phyloP scores from a whole-genome alignment of 2,113 vertebrate genomes.

The Numenius arquata region DNA sequence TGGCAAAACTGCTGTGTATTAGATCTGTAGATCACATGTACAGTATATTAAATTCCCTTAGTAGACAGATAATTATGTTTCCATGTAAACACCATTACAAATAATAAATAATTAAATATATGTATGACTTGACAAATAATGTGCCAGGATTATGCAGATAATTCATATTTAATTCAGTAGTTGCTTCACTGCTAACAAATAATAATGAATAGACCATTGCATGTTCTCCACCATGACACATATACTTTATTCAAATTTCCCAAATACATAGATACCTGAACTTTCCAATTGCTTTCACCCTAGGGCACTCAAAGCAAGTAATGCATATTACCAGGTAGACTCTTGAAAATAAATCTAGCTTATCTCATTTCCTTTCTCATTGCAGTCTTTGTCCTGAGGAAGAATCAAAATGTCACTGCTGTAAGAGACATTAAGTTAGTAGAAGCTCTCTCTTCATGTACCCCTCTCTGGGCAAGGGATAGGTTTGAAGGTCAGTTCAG shows the following conservation, averaged over 20 bases:
- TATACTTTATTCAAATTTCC: slow-evolving; percentile 15
- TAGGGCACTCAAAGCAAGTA: not conserved
- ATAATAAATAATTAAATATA: slow-evolving; percentile 43
- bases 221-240: not conserved
- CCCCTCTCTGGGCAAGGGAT: slow-evolving; percentile 71
- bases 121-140: not conserved
- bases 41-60: not conserved
- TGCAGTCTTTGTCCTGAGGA: slow-evolving; percentile 12
- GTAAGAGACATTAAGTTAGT: not conserved
- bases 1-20: not conserved
- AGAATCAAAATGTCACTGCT: slow-evolving; percentile 23
- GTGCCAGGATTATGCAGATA: slow-evolving; percentile 11
- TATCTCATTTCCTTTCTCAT: not conserved
- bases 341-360: slow-evolving; percentile 6
- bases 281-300: slow-evolving; percentile 17
- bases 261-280: not conserved
- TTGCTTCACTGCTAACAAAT: not conserved
- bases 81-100: slow-evolving; percentile 18
- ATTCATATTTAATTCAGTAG: slow-evolving; percentile 37
- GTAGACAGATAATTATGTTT: not conserved
- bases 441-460: not conserved
- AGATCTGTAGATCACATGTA: not conserved
- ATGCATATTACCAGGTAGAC: not conserved
- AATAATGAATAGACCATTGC: not conserved
- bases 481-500: slow-evolving; percentile 80